phyloP scores from a whole-genome alignment of 2,113 vertebrate species.

The human (Homo sapiens) region DNA sequence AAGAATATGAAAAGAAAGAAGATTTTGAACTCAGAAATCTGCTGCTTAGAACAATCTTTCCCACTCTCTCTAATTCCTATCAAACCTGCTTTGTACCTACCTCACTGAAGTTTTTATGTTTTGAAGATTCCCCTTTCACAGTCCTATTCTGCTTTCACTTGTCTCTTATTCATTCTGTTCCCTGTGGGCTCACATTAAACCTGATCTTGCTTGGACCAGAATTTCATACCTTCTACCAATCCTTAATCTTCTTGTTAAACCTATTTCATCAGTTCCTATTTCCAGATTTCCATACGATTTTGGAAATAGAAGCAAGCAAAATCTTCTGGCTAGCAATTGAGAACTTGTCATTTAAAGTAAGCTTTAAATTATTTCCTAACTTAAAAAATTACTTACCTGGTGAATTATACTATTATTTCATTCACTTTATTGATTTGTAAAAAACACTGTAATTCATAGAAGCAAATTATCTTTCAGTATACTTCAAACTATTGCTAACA shows the following conservation, averaged over 20 bases:
- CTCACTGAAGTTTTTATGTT: neutral
- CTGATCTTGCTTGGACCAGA: neutral
- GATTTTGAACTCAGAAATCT: neutral
- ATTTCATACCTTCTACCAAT: neutral
- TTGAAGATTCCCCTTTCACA: neutral
- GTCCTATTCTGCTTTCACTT: neutral
- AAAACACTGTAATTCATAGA: neutral
- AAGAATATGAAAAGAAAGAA: neutral
- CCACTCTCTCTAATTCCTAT: neutral
- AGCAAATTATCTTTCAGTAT: neutral
- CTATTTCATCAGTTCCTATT: neutral
- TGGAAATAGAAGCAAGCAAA: conserved; percentile 5
- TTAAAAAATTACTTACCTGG: neutral
- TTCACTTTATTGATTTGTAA: neutral
- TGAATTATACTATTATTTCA: neutral
- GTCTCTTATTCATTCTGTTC: neutral
- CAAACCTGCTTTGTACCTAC: neutral
- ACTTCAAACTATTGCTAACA: neutral
- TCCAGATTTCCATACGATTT: neutral
- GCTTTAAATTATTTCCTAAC: neutral
- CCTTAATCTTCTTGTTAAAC: neutral
- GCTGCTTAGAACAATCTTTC: neutral
- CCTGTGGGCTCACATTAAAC: neutral
- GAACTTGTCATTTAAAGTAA: conserved; percentile 1
- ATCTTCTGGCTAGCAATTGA: neutral